Evolutionary conservation across 2,113 vertebrate genomes (phyloP), one percentile per base, ranked within the genome.

Genomic region (Anolis carolinensis): DNA sequence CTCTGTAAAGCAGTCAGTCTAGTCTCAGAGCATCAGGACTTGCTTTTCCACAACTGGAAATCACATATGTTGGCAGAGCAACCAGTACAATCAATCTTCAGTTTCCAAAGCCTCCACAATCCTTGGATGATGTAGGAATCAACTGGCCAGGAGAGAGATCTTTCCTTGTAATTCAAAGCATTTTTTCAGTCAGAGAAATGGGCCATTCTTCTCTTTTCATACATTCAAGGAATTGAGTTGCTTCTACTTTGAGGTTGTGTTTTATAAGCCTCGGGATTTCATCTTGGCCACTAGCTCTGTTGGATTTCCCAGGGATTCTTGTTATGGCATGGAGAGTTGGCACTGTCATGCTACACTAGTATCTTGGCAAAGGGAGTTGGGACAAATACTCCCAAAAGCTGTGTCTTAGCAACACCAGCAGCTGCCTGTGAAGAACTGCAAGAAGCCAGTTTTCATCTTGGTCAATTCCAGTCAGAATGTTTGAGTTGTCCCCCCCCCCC

Each of bases 351-450:
- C 10, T 36, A 39, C 14, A 21, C 48, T 67, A 6, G 65, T 30
- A n/a, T 30, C n/a, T 68, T 10, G 62, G 48, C 34, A 48, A 36
- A 79, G 34, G 34, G 16, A 30, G 25, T 36, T 67, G 39, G 39
- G 36, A 48, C 62, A 81, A 67, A 81, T 68, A 81, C n/a, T 67
- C 36, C 67, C 79, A 80, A 67, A 80, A 80, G 79, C 34, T 27
- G 62, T 44, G 36, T 34, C 13, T 44, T 65, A 67, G 59, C 78
- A 67, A 81, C 39, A 39, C 27, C 18, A 81, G 67, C 67, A 16
- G 14, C 62, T 67, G 25, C 27, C 36, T 11, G 7, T 25, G 48
- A 23, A 81, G 13, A 20, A 72, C 30, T 32, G 16, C 34, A 65
- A 18, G 7, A 18, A 48, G 36, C 14, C 14, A 80, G 62, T 10